Percentiles rank a stretch among this genome's conserved stretches.
These are phyloP conservation scores for Grantiella picta DNA, from an alignment of 2,113 vertebrate species.

Conservation along the genomic window DNA sequence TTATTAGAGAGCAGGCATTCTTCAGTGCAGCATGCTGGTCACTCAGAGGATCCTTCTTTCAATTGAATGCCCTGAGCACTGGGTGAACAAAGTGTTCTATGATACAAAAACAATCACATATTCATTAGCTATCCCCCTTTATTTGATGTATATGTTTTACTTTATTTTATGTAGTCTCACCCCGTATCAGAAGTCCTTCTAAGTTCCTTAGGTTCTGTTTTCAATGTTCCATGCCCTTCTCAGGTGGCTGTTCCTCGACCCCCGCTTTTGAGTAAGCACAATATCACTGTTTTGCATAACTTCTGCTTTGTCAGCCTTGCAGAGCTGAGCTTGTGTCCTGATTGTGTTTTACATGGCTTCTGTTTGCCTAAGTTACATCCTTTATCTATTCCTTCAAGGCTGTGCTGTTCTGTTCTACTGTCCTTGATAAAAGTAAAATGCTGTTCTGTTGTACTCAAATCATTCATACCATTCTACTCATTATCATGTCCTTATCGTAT, in stretches of 20 bases:
- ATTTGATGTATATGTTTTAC: background rate
- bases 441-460: background rate
- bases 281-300: background rate
- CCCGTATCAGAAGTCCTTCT: background rate
- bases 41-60: background rate
- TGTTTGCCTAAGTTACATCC: background rate
- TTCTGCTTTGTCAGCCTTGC: background rate
- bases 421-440: background rate
- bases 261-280: rapidly evolving
- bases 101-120: background rate
- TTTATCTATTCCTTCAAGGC: background rate
- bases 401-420: background rate
- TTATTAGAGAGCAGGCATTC: background rate
- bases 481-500: background rate
- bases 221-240: background rate
- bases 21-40: background rate
- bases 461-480: background rate
- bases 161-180: background rate
- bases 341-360: background rate
- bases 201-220: background rate
- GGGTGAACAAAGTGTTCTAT: background rate
- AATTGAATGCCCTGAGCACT: rapidly evolving
- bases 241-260: background rate
- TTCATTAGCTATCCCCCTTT: background rate
- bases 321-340: background rate